Evolutionary conservation across 2,113 vertebrate genomes (phyloP), one percentile per base, ranked within the genome.

Genomic region (Etia nguti): DNA sequence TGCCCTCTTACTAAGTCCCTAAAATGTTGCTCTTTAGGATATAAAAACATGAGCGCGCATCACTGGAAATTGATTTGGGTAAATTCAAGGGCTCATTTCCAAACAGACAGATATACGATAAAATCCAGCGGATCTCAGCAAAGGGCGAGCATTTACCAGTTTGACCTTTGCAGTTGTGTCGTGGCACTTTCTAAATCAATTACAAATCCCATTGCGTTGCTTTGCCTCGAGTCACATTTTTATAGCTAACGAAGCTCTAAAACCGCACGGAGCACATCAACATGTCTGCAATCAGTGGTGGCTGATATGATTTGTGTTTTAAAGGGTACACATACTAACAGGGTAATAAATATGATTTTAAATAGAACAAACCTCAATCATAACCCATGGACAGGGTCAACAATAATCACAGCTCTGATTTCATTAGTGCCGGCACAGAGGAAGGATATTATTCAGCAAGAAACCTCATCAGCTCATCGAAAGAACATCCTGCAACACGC

Each of bases 371-470:
- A 62, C 22, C 29, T 82, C 79, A 77, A 70, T 89, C 70, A 73
- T n/a, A 65, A 73, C 15, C 52, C 65, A 56, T 50, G 57, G 80
- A 86, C 56, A 26, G 60, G 77, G 59, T 77, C 86, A 70, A 31
- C 24, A 86, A 89, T 87, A 87, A 93, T 85, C 79, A 84, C 22
- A 68, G 48, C 41, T 83, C 38, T 82, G 86, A 92, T 91, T 88
- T 85, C 79, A 90, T 91, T 82, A 86, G 86, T 6, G 41, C 62
- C 50, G 41, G 79, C 82, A 85, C 18, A 79, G 62, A 86, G 68
- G 70, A 59, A 43, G 80, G 85, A 86, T 81, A 46, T 86, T 75
- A 75, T 85, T 84, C 77, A 86, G 68, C 80, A 46, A 62, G 65
- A 36, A 85, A 57, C 31, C 54, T 62, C 50, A 60, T 60, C 84